Base-by-base conservation (phyloP, 2,888 invertebrate genomes). In the Deilephila porcellus region DNA sequence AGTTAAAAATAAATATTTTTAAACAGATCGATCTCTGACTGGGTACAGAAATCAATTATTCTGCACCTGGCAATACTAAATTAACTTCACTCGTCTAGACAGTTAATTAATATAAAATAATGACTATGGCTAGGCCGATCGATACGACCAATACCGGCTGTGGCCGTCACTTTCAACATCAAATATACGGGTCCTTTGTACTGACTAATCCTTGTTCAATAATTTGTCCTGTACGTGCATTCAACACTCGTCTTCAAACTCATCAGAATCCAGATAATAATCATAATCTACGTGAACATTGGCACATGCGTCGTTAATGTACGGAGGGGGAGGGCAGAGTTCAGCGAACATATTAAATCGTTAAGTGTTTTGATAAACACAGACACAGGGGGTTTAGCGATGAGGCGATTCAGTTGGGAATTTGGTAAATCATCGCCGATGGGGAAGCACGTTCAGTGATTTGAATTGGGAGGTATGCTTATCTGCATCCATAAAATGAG, bases 281-380 rank as follows among this genome's bases (percentile, higher is more conserved):
- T 81, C 80, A 82, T 88, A 88, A 90, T 90, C 85, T 85, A 86
- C 85, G 85, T 80, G 85, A 81, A 86, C 81, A 83, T 83, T 83
- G 79, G 82, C 85, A 87, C 87, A 83, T 88, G 86, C 86, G 88
- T 83, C 84, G 80, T 83, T 87, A 86, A 83, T 86, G 82, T 81
- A 77, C 75, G 78, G 75, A 76, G 80, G 80, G 85, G 86, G 88
- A 87, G 86, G 79, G 85, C 81, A 83, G 86, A 87, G 91, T 90
- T 92, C 90, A 90, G 86, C 85, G 91, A 90, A 90, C 92, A 92
- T 93, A 93, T 94, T 93, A 93, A 93, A 93, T 91, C 92, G 93
- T 91, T 93, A 93, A 94, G 93, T 94, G 93, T 93, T 93, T 93
- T 92, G 93, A 94, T 94, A 94, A 94, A 93, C 92, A 93, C 89